These are phyloP conservation scores for Zoanthus sociatus DNA, from an alignment of 92 coral and sea anemone species.

Conservation along the genomic window DNA sequence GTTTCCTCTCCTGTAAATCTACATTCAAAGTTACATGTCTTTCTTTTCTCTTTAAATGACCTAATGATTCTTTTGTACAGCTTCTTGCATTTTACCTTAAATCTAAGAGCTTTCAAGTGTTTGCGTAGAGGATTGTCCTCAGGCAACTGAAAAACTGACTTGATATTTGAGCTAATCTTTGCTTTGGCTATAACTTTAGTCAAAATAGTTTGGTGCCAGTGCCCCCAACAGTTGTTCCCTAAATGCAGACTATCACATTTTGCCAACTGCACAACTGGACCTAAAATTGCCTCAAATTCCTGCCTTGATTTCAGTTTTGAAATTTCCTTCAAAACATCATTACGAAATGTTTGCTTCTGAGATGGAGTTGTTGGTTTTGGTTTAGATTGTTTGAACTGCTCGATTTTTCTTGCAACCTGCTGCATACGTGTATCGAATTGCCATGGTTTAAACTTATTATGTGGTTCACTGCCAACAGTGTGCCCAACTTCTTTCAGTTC, in stretches of 20 bases:
- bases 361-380: slow-evolving; percentile 64
- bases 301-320: slow-evolving; percentile 70
- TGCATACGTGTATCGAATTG: slow-evolving; percentile 53
- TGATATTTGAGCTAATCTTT: slow-evolving; percentile 57
- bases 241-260: slow-evolving; percentile 73
- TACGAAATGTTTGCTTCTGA: slow-evolving; percentile 61
- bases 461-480: slow-evolving; percentile 41
- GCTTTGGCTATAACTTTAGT: slow-evolving; percentile 67
- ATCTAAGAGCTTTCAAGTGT: slow-evolving; percentile 70
- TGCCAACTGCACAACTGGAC: slow-evolving; percentile 60
- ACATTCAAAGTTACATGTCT: slow-evolving; percentile 58
- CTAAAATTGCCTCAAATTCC: slow-evolving; percentile 69
- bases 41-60: slow-evolving; percentile 70
- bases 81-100: slow-evolving; percentile 60
- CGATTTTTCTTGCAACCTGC: slow-evolving; percentile 64
- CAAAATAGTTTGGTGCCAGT: slow-evolving; percentile 72
- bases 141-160: slow-evolving; percentile 76
- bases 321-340: slow-evolving; percentile 64
- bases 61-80: slow-evolving; percentile 60
- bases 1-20: slow-evolving; percentile 83
- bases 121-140: slow-evolving; percentile 68
- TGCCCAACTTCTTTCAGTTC: slow-evolving; percentile 35
- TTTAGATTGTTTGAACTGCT: slow-evolving; percentile 58
- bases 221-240: slow-evolving; percentile 80
- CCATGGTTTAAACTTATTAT: slow-evolving; percentile 77